Evolutionary conservation across 92 coral and sea anemone species (phyloP).

Genomic region (Porites rus): DNA sequence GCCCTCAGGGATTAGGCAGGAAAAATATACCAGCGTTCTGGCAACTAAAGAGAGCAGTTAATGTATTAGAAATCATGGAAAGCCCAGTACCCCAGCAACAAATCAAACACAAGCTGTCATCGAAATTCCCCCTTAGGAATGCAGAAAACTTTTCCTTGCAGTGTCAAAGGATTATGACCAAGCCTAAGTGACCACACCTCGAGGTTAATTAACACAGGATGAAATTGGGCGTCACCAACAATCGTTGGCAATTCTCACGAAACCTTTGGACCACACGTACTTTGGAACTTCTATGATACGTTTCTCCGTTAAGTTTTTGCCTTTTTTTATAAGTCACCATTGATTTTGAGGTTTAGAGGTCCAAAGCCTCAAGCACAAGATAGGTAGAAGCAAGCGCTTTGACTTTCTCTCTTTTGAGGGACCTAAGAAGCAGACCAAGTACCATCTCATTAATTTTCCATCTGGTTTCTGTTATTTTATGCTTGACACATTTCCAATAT

Average conservation of each 20-base stretch:
- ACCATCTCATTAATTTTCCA: background rate
- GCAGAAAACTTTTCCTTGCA: constrained; percentile 2
- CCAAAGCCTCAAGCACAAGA: background rate
- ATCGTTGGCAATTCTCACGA: constrained; percentile 24
- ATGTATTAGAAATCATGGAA: too few relatives aligned
- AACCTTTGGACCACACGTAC: constrained; percentile 27
- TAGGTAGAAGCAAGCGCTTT: background rate
- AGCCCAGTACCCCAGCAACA: too few relatives aligned
- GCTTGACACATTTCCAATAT: constrained; percentile 15
- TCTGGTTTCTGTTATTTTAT: background rate
- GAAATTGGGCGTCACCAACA: constrained; percentile 28
- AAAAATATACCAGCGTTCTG: too few relatives aligned
- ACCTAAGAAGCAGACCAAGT: too few relatives aligned
- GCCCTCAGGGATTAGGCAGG: too few relatives aligned
- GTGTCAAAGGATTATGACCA: constrained; percentile 5
- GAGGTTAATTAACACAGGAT: constrained; percentile 14
- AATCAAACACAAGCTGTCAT: too few relatives aligned
- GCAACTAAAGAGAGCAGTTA: too few relatives aligned
- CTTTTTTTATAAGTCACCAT: background rate
- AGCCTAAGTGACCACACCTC: constrained; percentile 13
- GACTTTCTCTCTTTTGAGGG: background rate
- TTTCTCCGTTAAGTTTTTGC: background rate
- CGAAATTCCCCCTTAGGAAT: background rate
- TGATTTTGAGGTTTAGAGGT: background rate
- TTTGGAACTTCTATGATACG: background rate